Evolutionary conservation across 1,140 invertebrate species (phyloP).

Genomic region (Centruroides vittatus): DNA sequence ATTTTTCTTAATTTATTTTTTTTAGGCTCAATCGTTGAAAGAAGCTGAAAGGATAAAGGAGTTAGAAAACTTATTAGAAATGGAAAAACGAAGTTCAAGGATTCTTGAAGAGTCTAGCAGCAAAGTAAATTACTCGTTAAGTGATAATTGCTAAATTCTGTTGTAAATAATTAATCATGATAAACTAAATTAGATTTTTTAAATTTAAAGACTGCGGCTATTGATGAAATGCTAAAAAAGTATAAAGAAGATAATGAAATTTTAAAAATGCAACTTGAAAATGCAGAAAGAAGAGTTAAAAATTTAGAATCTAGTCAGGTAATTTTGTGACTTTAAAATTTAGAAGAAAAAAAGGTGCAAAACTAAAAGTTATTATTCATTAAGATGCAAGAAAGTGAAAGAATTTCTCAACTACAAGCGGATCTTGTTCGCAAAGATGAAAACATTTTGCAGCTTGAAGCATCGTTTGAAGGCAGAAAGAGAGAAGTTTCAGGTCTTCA

Average conservation of each 20-base stretch:
- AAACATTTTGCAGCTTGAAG: slow-evolving; percentile 9
- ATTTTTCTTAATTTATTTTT: neutral
- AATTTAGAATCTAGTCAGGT: slow-evolving; percentile 2
- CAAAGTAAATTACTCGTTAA: too few relatives aligned
- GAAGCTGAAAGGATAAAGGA: slow-evolving; percentile 10
- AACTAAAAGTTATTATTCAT: too few relatives aligned
- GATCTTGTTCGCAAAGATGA: slow-evolving; percentile 16
- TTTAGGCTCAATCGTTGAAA: slow-evolving; percentile 1
- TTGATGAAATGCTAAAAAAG: slow-evolving; percentile 21
- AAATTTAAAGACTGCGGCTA: neutral
- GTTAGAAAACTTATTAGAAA: slow-evolving; percentile 4
- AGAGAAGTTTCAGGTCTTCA: slow-evolving; percentile 4
- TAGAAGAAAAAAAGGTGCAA: too few relatives aligned
- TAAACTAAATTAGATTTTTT: too few relatives aligned
- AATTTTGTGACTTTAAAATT: neutral
- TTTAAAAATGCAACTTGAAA: slow-evolving; percentile 27
- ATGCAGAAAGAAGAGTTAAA: slow-evolving; percentile 18
- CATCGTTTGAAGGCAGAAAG: slow-evolving; percentile 3
- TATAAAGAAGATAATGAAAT: slow-evolving; percentile 26
- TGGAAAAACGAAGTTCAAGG: too few relatives aligned
- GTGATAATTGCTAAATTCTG: too few relatives aligned
- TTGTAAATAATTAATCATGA: too few relatives aligned
- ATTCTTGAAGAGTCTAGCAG: too few relatives aligned
- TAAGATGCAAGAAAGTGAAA: neutral
- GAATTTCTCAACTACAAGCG: slow-evolving; percentile 9